These are phyloP conservation scores for Rhinophrynus dorsalis DNA, from an alignment of 2,797 vertebrate species.

Conservation along the genomic window DNA sequence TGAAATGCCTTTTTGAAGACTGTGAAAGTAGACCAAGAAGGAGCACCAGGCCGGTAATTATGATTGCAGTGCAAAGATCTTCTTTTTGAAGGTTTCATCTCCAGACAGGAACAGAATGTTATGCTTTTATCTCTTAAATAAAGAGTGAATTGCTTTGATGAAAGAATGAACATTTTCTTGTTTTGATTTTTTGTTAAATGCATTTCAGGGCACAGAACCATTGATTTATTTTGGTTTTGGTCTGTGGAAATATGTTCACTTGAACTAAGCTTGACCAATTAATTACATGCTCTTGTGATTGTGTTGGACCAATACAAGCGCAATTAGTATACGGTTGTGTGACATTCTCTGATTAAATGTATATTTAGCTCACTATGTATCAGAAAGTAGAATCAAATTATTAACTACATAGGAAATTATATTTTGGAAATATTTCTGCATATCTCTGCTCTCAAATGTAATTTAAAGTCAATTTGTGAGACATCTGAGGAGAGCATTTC, in stretches of 20 bases:
- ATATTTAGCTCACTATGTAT: too few relatives aligned
- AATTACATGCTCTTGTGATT: background rate
- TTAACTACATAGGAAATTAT: too few relatives aligned
- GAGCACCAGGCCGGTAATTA: constrained; percentile 45
- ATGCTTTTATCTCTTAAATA: constrained; percentile 47
- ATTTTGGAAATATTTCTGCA: too few relatives aligned
- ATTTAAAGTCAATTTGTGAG: too few relatives aligned
- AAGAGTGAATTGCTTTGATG: constrained; percentile 45
- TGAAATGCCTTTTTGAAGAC: constrained; percentile 45
- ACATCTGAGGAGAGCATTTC: too few relatives aligned
- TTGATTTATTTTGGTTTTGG: constrained; percentile 7
- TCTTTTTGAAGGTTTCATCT: constrained; percentile 47
- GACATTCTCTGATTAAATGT: too few relatives aligned
- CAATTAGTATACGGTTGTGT: too few relatives aligned
- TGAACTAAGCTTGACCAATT: background rate
- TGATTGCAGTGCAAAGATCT: constrained; percentile 40
- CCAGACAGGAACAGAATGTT: constrained; percentile 45
- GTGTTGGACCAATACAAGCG: too few relatives aligned
- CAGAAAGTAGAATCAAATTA: too few relatives aligned
- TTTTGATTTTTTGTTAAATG: constrained; percentile 30
- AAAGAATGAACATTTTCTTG: constrained; percentile 38
- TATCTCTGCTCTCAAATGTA: too few relatives aligned
- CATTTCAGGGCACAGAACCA: constrained; percentile 15
- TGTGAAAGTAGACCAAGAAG: constrained; percentile 26
- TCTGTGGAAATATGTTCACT: background rate